A percentile compares a stretch with the other conserved stretches of the same genome.
Evolutionary conservation across 2,888 invertebrate genomes (phyloP).

Genomic region (Nebria brevicollis): DNA sequence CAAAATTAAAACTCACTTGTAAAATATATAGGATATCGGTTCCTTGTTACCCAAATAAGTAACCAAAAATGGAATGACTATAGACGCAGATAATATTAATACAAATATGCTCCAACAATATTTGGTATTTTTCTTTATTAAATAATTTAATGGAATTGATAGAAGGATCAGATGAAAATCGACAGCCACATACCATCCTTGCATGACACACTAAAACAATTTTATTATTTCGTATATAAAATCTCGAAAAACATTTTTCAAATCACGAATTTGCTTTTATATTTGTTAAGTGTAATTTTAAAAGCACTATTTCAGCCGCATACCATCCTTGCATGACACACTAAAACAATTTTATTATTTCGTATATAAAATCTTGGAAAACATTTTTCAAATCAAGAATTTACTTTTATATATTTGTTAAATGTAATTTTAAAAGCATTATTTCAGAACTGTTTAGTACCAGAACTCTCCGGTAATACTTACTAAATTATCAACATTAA

Average conservation of each 20-base stretch:
- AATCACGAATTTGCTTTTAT: not conserved
- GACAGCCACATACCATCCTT: slow-evolving; percentile 76
- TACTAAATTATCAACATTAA: slow-evolving; percentile 69
- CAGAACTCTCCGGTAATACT: slow-evolving; percentile 52
- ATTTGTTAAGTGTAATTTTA: not conserved
- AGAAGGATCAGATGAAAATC: slow-evolving; percentile 76
- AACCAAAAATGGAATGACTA: slow-evolving; percentile 66
- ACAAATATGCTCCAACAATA: slow-evolving; percentile 62
- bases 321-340: slow-evolving; percentile 77
- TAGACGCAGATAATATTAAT: slow-evolving; percentile 60
- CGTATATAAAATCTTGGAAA: not conserved
- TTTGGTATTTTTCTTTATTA: slow-evolving; percentile 62
- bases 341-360: slow-evolving; percentile 61
- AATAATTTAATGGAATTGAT: slow-evolving; percentile 64
- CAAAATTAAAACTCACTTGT: slow-evolving; percentile 20
- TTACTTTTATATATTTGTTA: not conserved
- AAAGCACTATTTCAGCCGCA: slow-evolving; percentile 58
- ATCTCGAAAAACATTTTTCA: not conserved
- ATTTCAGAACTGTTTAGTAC: too few relatives aligned
- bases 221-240: not conserved
- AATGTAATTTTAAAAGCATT: not conserved
- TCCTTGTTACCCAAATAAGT: slow-evolving; percentile 54
- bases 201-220: slow-evolving; percentile 71
- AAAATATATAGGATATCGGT: slow-evolving; percentile 19
- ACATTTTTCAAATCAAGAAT: not conserved